Evolutionary conservation across 2,888 invertebrate genomes (phyloP), one percentile per base, ranked within the genome.

Genomic region (Tetragnatha montana): DNA sequence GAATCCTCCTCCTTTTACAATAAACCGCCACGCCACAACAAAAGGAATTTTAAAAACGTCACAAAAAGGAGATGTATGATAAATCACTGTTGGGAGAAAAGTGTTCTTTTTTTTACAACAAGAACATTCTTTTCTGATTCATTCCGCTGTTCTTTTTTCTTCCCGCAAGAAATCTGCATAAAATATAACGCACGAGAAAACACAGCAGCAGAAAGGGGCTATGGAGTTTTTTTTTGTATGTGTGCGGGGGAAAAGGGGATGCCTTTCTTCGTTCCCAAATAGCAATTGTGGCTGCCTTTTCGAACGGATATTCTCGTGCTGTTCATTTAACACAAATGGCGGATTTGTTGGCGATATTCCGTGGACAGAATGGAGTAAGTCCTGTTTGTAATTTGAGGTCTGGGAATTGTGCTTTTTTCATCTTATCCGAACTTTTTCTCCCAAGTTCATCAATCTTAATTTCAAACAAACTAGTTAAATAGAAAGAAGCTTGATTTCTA

Each of bases 121-220:
- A 35, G 35, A 35, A 21, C 49, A 17, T 81, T 69, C 78, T 19
- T 7, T 68, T 70, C 76, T 81, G 70, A 69, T 81, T 76, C n/a
- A 10, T 22, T 74, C 50, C 35, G 76, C 17, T 17, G 49, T 0
- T 76, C 68, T 80, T 73, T 80, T 78, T 78, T 49, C 73, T 60
- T 71, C 73, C 35, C 8, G 35, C 69, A 79, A 88, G 78, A 88
- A 88, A 88, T 88, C 88, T 88, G 88, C 88, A 88, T 88, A 88
- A 88, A 88, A 71, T 88, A 82, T 82, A 88, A 88, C 49, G 88
- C 88, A 88, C 83, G 81, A 87, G 60, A 71, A 81, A 81, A 82
- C 87, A 82, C 50, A 51, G 51, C 81, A 19, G 60, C 50, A 49
- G 19, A 49, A 19, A 19, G 73, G 73, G 19, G 17, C 50, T 19